These are phyloP conservation scores for Drosophila truncata DNA, from an alignment of 1,140 invertebrate species.

Conservation along the genomic window DNA sequence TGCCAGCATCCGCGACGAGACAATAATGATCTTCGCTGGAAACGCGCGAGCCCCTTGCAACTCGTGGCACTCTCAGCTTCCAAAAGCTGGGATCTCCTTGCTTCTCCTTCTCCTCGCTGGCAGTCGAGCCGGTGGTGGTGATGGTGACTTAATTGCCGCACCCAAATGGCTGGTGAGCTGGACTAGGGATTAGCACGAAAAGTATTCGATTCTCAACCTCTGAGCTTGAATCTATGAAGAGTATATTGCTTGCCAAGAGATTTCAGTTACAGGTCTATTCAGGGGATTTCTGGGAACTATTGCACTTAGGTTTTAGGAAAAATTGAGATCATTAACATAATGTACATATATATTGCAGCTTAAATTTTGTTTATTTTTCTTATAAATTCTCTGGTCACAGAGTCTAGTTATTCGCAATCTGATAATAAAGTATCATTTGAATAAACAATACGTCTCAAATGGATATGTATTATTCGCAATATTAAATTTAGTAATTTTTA, in stretches of 20 bases:
- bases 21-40: slow-evolving; percentile 82
- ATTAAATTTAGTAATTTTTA: not conserved
- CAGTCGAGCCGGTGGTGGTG: slow-evolving; percentile 14
- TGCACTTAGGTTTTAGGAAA: not conserved
- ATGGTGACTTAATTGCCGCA: slow-evolving; percentile 81
- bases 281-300: not conserved
- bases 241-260: not conserved
- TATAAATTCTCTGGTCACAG: not conserved
- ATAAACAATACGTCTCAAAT: not conserved
- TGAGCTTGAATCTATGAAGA: not conserved
- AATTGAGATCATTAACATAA: not conserved
- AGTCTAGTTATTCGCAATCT: not conserved
- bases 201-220: slow-evolving; percentile 21
- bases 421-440: not conserved
- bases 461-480: slow-evolving; percentile 15
- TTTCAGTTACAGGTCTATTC: not conserved
- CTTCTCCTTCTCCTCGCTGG: slow-evolving; percentile 5
- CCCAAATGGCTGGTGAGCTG: slow-evolving; percentile 56
- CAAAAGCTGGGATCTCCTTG: slow-evolving; percentile 6
- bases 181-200: slow-evolving; percentile 65
- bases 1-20: slow-evolving; percentile 71
- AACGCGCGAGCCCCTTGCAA: slow-evolving; percentile 53
- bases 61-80: not conserved
- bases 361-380: not conserved
- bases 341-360: not conserved